These are phyloP conservation scores for Danaus chrysippus DNA, from an alignment of 2,888 invertebrate species.

Conservation along the genomic window DNA sequence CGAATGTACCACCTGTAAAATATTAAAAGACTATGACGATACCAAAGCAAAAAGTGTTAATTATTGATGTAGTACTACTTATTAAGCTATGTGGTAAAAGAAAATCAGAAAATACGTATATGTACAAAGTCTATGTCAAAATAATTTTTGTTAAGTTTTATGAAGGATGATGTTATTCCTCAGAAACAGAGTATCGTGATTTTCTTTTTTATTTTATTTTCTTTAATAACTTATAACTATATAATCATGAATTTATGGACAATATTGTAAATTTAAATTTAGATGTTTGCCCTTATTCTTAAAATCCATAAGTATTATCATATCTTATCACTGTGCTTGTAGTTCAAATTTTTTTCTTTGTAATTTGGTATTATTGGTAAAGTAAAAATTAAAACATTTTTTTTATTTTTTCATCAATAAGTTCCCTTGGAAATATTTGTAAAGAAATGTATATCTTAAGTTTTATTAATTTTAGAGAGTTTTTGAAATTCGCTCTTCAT, in stretches of 20 bases:
- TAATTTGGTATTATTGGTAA: conserved; percentile 4
- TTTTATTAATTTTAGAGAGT: conserved; percentile 50
- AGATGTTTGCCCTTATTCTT: too few relatives aligned
- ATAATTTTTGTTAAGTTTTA: too few relatives aligned
- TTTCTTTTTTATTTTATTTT: too few relatives aligned
- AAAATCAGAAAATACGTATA: conserved; percentile 31
- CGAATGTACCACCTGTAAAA: background rate
- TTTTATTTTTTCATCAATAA: conserved; percentile 44
- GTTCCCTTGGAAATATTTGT: conserved; percentile 67
- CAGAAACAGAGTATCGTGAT: conserved; percentile 60
- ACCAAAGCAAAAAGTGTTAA: conserved; percentile 1
- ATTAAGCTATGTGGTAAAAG: too few relatives aligned
- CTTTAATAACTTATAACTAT: too few relatives aligned
- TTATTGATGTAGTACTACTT: background rate
- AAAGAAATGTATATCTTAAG: conserved; percentile 45
- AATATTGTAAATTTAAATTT: conserved; percentile 56
- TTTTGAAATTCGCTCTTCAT: conserved; percentile 23
- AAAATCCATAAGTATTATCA: conserved; percentile 25
- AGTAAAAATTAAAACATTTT: background rate
- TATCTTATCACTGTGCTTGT: conserved; percentile 16
- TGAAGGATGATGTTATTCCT: conserved; percentile 40
- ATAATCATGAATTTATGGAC: conserved; percentile 55
- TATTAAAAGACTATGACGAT: background rate
- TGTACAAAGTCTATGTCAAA: too few relatives aligned
- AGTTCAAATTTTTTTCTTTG: conserved; percentile 8